phyloP scores from a whole-genome alignment of 2,113 vertebrate genomes.

The Stictonetta naevosa region DNA sequence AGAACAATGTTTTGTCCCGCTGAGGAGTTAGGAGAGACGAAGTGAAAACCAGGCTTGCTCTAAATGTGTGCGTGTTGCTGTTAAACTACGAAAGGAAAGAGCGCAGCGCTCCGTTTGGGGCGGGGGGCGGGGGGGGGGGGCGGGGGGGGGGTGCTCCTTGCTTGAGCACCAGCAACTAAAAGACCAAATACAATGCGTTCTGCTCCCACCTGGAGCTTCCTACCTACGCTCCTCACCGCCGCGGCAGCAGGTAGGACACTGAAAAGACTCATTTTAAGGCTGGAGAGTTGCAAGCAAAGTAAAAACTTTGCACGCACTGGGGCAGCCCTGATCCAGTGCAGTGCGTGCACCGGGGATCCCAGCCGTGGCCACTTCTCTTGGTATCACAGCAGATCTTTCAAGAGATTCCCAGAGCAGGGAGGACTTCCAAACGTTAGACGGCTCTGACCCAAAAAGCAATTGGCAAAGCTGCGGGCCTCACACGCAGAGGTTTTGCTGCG shows the following conservation, averaged over 20 bases:
- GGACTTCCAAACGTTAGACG: background rate
- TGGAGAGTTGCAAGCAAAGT: background rate
- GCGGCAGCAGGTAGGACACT: background rate
- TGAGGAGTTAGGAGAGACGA: background rate
- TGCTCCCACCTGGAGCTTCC: background rate
- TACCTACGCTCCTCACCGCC: background rate
- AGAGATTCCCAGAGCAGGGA: background rate
- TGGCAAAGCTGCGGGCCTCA: background rate
- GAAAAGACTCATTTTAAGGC: conserved; percentile 1
- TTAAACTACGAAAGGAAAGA: background rate
- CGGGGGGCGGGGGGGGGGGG: background rate
- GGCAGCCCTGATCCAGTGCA: background rate
- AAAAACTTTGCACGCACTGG: background rate
- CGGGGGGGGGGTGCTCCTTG: background rate
- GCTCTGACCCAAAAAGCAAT: background rate
- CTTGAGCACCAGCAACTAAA: background rate
- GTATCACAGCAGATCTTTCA: background rate
- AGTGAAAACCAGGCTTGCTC: background rate
- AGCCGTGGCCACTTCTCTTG: background rate
- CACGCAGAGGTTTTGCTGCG: accelerated
- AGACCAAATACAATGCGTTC: background rate
- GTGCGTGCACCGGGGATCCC: background rate
- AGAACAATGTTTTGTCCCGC: background rate
- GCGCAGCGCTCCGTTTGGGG: background rate
- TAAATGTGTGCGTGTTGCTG: background rate